A percentile compares a stretch with the other conserved stretches of the same genome.
These are phyloP conservation scores for Gorsachius magnificus DNA, from an alignment of 2,797 vertebrate species.

Conservation along the genomic window DNA sequence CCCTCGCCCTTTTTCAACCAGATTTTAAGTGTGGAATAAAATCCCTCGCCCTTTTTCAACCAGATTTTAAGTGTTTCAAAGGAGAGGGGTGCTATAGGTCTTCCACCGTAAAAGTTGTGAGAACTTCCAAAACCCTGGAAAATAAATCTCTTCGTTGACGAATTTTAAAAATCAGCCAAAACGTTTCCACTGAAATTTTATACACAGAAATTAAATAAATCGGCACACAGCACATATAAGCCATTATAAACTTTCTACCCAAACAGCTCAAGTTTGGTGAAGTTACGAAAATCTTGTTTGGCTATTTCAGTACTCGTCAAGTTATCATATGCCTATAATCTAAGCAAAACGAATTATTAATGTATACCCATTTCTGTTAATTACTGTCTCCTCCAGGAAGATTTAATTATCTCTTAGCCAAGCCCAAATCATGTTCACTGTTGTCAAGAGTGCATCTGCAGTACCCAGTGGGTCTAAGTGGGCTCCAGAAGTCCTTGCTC, in stretches of 20 bases:
- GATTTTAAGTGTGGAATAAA: neutral
- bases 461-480: neutral
- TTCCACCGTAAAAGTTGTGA: neutral
- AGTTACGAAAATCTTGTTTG: neutral
- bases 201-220: neutral
- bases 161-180: neutral
- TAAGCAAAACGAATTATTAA: neutral
- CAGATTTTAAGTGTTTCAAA: neutral
- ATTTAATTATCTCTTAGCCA: neutral
- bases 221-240: neutral
- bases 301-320: neutral
- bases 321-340: neutral
- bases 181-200: neutral
- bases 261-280: neutral
- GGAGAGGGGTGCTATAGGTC: neutral
- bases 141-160: neutral
- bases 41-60: neutral
- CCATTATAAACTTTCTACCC: neutral
- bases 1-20: neutral
- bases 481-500: neutral
- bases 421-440: neutral
- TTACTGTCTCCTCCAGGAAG: neutral
- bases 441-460: neutral
- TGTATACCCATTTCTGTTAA: neutral
- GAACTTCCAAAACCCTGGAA: neutral